phyloP scores from a whole-genome alignment of 2,888 invertebrate genomes.

The Polia nebulosa region DNA sequence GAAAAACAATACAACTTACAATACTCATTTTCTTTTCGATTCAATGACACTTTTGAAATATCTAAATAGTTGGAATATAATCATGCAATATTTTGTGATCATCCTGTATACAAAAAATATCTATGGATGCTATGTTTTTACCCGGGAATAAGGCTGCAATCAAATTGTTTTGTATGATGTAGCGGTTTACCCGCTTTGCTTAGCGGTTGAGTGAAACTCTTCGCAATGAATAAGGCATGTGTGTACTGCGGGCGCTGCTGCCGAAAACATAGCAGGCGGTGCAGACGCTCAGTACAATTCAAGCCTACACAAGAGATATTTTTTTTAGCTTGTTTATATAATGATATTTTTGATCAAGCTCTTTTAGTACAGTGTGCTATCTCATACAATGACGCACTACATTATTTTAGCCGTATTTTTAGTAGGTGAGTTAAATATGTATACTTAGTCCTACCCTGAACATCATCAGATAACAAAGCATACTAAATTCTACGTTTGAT shows the following conservation, averaged over 20 bases:
- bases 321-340: constrained; percentile 17
- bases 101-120: neutral
- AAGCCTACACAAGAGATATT: neutral
- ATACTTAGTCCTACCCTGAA: too few species aligned
- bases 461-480: too few species aligned
- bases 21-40: too few species aligned
- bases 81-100: neutral
- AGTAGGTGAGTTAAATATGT: constrained; percentile 41
- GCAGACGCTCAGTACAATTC: neutral
- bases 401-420: constrained; percentile 6
- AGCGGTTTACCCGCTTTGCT: constrained; percentile 5
- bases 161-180: neutral
- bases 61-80: neutral
- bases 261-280: neutral
- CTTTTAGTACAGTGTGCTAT: constrained; percentile 1
- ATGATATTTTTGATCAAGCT: neutral
- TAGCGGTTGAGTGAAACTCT: neutral
- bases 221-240: neutral
- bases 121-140: neutral
- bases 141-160: neutral
- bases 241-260: neutral
- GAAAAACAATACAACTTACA: too few species aligned
- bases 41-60: too few species aligned
- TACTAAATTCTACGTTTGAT: too few species aligned
- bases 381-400: constrained; percentile 26